Base-by-base conservation (phyloP, 1,140 invertebrate genomes). In the Pseudomyrmex gracilis region DNA sequence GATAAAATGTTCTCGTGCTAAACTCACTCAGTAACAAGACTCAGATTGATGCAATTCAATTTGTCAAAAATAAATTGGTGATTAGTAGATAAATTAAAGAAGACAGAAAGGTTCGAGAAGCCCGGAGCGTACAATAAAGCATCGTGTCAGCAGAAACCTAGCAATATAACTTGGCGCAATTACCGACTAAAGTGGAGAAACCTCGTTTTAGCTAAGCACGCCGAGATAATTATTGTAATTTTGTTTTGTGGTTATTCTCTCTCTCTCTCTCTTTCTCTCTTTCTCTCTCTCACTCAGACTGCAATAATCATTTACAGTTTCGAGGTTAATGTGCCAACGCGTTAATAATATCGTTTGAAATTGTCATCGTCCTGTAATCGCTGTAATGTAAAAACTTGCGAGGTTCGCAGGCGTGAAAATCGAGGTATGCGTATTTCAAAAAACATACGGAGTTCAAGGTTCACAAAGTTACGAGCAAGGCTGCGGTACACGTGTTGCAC, bases 221-320 rank as follows among this genome's bases (percentile, higher is more conserved):
- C 47, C 71, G 13, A 22, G 58, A 73, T 87, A 84, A 87, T 87
- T 77, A 87, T 85, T 71, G 85, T 87, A 87, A 87, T 87, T 87
- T 71, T 20, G 80, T 86, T 77, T 58, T 57, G 78, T 83, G 57
- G 51, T 49, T 24, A 82, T 76, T 34, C 34, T 34, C 0, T 34
- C 5, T 34, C 34, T 34, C 34, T 34, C 5, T 34, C 3, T 34
- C 24, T 34, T 0, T 34, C 4, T 34, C 34, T 34, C 4, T 34
- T 0, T 34, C 24, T 34, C 34, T 34, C 34, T 34, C 34, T 55
- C 22, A n/a, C n/a, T 87, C 63, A 60, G 70, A 60, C 74, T 45
- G 71, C 55, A 66, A 12, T 55, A 85, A 86, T 86, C 60, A 51
- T 43, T 70, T 22, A 67, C 63, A 77, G 22, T 82, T 51, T 70